Evolutionary conservation across 2,888 invertebrate genomes (phyloP).

Genomic region (Sphaerophoria rueppellii): DNA sequence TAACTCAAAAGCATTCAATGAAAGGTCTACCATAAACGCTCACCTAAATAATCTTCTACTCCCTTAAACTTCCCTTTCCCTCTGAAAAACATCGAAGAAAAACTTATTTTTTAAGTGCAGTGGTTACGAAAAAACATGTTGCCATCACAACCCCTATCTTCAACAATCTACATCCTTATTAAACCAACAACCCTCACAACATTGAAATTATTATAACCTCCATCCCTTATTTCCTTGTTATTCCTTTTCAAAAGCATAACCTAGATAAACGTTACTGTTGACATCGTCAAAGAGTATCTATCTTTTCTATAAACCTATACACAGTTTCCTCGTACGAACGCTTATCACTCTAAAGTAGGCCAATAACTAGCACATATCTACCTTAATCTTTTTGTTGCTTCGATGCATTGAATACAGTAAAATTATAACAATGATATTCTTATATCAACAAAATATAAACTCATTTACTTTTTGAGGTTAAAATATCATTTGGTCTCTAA

Average conservation of each 20-base stretch:
- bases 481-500: neutral
- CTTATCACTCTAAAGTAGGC: constrained; percentile 57
- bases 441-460: neutral
- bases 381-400: constrained; percentile 30
- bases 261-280: constrained; percentile 57
- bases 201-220: constrained; percentile 42
- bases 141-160: no score
- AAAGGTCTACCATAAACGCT: no score
- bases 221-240: constrained; percentile 12
- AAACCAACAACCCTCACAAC: constrained; percentile 20
- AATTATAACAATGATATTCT: constrained; percentile 12
- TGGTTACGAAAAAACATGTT: no score
- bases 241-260: constrained; percentile 38
- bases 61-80: no score
- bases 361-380: constrained; percentile 40
- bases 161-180: no score
- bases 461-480: neutral
- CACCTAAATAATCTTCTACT: no score
- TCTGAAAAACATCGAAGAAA: no score
- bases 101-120: no score
- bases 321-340: neutral
- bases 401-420: constrained; percentile 10
- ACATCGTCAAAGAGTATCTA: constrained; percentile 59
- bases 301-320: neutral
- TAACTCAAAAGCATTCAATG: no score